These are phyloP conservation scores for Cheilosia vernalis DNA, from an alignment of 2,888 invertebrate genomes.

Conservation along the genomic window DNA sequence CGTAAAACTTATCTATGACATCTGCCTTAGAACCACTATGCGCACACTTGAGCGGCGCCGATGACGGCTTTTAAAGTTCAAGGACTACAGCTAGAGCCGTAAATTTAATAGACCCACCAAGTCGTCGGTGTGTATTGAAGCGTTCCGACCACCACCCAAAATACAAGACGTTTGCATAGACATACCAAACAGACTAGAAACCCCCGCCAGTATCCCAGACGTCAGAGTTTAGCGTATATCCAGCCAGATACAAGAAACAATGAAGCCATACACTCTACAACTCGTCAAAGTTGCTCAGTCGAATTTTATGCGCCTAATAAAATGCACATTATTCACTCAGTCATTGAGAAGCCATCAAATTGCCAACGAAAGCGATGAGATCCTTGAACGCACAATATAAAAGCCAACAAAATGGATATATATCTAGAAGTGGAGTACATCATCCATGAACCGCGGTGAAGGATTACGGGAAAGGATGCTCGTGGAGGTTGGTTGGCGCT, in stretches of 20 bases:
- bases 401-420: constrained; percentile 21
- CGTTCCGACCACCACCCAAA: constrained; percentile 16
- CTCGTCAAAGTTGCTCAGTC: constrained; percentile 20
- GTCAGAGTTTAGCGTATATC: background rate
- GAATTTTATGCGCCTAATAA: constrained; percentile 70
- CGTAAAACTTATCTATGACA: constrained; percentile 15
- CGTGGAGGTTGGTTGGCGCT: background rate
- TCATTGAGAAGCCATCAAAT: constrained; percentile 69
- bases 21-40: constrained; percentile 1
- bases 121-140: constrained; percentile 22
- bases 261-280: constrained; percentile 24
- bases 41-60: background rate
- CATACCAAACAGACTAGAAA: constrained; percentile 39
- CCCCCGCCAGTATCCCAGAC: background rate
- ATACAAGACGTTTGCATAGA: constrained; percentile 34
- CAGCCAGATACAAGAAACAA: constrained; percentile 21
- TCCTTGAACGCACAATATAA: constrained; percentile 56
- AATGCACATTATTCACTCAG: constrained; percentile 68
- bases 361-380: constrained; percentile 59
- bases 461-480: constrained; percentile 45
- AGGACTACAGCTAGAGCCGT: constrained; percentile 12
- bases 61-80: constrained; percentile 18
- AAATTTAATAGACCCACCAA: background rate
- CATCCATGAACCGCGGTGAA: constrained; percentile 23
- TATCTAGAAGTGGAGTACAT: constrained; percentile 1